Conservation (phyloP, 2,113 vertebrate species). For the Chloroceryle aenea region DNA sequence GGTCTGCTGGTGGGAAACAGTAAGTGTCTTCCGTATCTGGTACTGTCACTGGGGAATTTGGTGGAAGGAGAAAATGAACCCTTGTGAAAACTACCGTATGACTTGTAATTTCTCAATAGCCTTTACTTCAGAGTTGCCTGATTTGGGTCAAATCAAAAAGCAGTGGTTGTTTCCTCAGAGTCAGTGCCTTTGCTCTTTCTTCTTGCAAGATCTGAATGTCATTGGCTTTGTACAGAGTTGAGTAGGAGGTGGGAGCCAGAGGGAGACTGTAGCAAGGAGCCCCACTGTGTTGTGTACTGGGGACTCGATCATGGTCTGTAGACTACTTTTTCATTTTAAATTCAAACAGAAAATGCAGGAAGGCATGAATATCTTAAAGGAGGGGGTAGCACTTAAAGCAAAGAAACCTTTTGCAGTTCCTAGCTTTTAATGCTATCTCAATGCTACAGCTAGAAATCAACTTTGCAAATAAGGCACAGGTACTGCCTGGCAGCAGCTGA, state of each 20-base stretch:
- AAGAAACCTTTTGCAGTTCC: not conserved
- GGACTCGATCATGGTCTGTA: not conserved
- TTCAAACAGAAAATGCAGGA: not conserved
- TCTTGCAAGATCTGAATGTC: not conserved
- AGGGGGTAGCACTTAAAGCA: not conserved
- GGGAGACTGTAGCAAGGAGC: not conserved
- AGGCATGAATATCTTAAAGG: not conserved
- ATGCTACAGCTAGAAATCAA: not conserved
- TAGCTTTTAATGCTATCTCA: not conserved
- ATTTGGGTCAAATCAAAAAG: not conserved
- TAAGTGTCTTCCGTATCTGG: not conserved
- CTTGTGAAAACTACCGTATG: not conserved
- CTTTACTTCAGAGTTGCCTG: not conserved
- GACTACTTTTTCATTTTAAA: not conserved
- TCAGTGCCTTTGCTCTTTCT: not conserved
- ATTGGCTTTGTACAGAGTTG: not conserved
- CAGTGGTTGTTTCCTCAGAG: not conserved
- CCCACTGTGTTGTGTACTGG: not conserved
- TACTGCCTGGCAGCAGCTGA: not conserved
- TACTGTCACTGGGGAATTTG: rapidly evolving
- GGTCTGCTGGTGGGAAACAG: not conserved
- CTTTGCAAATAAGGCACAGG: not conserved
- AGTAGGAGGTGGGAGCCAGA: not conserved
- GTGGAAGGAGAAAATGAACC: not conserved
- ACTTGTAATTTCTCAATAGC: not conserved